Evolutionary conservation across 2,113 vertebrate genomes (phyloP).

Genomic region (Microcebus ravelobensis): DNA sequence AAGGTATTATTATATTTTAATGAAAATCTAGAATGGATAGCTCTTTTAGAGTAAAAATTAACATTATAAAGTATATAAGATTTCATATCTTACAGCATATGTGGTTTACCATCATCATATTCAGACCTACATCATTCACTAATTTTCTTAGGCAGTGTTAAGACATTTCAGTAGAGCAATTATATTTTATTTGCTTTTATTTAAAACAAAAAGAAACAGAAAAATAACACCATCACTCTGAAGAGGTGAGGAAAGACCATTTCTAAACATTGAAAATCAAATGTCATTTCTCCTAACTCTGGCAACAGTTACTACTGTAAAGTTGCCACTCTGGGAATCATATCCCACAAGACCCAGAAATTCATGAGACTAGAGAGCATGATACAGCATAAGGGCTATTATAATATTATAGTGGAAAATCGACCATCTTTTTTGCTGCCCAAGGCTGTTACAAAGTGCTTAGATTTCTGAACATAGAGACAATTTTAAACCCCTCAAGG

Average conservation of each 20-base stretch:
- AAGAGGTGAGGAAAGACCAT: background rate
- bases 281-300: background rate
- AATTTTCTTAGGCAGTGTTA: background rate
- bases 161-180: background rate
- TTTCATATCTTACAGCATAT: background rate
- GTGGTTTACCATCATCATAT: background rate
- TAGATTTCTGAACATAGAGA: conserved; percentile 82
- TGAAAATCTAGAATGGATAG: background rate
- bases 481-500: conserved; percentile 81
- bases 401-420: background rate
- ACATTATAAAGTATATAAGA: background rate
- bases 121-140: background rate
- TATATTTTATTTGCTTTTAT: background rate
- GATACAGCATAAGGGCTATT: background rate
- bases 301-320: background rate
- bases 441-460: conserved; percentile 70
- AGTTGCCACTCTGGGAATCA: background rate
- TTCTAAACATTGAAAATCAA: background rate
- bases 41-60: background rate
- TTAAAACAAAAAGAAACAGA: background rate
- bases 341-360: background rate
- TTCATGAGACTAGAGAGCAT: background rate
- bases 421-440: conserved; percentile 42
- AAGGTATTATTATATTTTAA: background rate
- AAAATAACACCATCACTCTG: background rate